Percentiles rank a stretch among this genome's conserved stretches.
phyloP scores from a whole-genome alignment of 2,113 vertebrate species.

The Archocentrus centrarchus region DNA sequence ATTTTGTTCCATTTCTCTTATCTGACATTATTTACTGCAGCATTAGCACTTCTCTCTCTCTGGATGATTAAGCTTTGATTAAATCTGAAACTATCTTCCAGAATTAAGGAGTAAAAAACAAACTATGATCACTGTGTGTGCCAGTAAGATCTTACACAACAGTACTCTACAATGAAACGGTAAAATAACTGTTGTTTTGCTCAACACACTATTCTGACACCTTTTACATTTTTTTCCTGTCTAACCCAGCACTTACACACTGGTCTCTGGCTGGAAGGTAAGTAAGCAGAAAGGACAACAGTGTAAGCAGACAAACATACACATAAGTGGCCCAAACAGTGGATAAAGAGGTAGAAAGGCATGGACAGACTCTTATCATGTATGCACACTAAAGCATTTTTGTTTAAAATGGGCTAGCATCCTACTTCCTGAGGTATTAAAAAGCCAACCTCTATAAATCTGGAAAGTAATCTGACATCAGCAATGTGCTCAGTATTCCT shows the following conservation, averaged over 20 bases:
- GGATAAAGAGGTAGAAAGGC: background rate
- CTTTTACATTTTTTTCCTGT: background rate
- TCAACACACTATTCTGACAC: background rate
- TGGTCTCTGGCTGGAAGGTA: background rate
- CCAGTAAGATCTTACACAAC: background rate
- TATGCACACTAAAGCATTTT: background rate
- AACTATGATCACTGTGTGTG: background rate
- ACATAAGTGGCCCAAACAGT: background rate
- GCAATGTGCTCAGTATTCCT: slow-evolving; percentile 47
- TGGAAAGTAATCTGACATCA: slow-evolving; percentile 50
- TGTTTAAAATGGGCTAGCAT: background rate
- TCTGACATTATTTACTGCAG: background rate
- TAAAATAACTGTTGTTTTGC: background rate
- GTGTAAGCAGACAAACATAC: background rate
- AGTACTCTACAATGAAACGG: background rate
- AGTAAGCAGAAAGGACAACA: background rate
- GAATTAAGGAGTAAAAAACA: background rate
- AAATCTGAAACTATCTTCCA: background rate
- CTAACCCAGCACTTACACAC: background rate
- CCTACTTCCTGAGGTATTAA: slow-evolving; percentile 7
- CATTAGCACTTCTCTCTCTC: too few species aligned
- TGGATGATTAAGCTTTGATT: background rate
- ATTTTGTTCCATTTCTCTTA: background rate
- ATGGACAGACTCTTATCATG: background rate
- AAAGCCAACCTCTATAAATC: slow-evolving; percentile 39